Percentiles rank a stretch among this genome's conserved stretches.
phyloP scores from a whole-genome alignment of 1,140 invertebrate species.

The Gonatopus flavifemur region DNA sequence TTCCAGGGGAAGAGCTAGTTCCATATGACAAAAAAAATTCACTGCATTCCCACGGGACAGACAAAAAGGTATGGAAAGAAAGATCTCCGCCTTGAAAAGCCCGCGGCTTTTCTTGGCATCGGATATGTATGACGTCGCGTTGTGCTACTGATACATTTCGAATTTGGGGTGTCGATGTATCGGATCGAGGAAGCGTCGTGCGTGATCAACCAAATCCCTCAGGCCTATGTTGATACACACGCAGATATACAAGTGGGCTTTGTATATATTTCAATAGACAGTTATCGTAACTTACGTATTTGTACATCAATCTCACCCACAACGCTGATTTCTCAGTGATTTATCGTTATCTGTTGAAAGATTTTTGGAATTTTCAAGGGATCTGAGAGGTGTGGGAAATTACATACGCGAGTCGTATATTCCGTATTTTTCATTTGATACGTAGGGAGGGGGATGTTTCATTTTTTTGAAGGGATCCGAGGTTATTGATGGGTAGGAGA shows the following conservation, averaged over 20 bases:
- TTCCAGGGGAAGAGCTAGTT: not conserved
- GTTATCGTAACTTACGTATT: not conserved
- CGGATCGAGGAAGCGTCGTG: slow-evolving; percentile 22
- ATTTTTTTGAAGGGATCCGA: too few relatives aligned
- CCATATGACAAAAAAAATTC: slow-evolving; percentile 5
- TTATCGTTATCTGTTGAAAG: too few relatives aligned
- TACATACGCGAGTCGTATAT: too few relatives aligned
- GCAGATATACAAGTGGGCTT: not conserved
- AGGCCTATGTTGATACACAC: not conserved
- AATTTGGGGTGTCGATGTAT: slow-evolving; percentile 29
- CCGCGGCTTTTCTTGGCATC: slow-evolving; percentile 27
- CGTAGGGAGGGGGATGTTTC: too few relatives aligned
- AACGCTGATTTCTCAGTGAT: too few relatives aligned
- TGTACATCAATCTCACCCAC: not conserved
- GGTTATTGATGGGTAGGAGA: too few relatives aligned
- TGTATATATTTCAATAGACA: not conserved
- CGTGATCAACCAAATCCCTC: slow-evolving; percentile 27
- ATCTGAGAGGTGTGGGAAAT: too few relatives aligned
- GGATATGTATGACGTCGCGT: slow-evolving; percentile 39
- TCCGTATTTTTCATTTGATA: too few relatives aligned
- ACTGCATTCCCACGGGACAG: not conserved
- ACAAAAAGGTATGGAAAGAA: slow-evolving; percentile 3
- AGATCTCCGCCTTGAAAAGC: slow-evolving; percentile 11
- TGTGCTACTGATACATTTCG: slow-evolving; percentile 29
- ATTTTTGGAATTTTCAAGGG: too few relatives aligned